Evolutionary conservation across 2,113 vertebrate species (phyloP).

Genomic region (Lagopus leucura): DNA sequence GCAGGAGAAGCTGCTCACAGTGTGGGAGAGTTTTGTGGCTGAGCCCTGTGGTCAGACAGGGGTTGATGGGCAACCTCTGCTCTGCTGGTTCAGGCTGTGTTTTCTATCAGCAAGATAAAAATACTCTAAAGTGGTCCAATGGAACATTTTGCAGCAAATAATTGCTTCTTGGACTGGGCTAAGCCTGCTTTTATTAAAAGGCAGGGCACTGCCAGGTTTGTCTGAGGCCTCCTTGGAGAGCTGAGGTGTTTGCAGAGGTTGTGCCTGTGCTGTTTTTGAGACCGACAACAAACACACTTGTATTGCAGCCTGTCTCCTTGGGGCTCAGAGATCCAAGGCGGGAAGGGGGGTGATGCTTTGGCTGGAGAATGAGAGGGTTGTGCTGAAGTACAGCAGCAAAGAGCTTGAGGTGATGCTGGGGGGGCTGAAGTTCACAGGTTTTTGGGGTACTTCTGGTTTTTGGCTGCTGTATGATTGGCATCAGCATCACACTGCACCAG

Average conservation of each 20-base stretch:
- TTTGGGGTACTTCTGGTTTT: background rate
- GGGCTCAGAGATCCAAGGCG: background rate
- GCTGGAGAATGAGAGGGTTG: fast-evolving
- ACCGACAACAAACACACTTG: background rate
- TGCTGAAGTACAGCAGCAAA: background rate
- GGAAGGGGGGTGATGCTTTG: background rate
- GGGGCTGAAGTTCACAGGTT: background rate
- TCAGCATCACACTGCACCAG: background rate
- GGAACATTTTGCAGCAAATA: background rate
- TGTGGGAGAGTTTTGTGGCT: fast-evolving
- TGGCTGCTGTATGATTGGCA: background rate
- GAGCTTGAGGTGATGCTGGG: background rate
- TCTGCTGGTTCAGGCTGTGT: background rate
- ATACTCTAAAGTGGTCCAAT: background rate
- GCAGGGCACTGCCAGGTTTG: background rate
- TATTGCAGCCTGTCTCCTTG: fast-evolving
- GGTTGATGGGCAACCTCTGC: background rate
- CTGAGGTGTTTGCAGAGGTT: background rate
- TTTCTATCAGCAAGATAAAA: background rate
- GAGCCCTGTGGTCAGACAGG: background rate
- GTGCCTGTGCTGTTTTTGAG: background rate
- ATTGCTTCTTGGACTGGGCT: fast-evolving
- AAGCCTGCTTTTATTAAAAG: background rate
- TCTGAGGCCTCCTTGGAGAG: background rate
- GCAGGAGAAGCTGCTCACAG: fast-evolving